These are phyloP conservation scores for Glomeris maerens DNA, from an alignment of 1,140 invertebrate species.

Conservation along the genomic window DNA sequence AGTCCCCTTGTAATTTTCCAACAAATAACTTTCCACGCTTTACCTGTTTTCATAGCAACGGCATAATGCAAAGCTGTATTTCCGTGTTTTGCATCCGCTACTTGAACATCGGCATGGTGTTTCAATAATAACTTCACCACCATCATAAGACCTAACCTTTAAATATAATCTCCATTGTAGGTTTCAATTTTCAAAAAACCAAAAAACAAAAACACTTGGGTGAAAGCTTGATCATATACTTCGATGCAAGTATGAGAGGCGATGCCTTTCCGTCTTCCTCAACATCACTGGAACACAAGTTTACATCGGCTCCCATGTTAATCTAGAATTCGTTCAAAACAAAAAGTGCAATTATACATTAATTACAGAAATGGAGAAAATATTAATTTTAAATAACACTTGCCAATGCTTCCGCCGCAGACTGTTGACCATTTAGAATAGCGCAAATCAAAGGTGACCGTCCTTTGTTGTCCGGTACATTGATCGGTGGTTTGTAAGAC, in stretches of 20 bases:
- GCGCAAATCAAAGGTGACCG: conserved; percentile 26
- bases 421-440: conserved; percentile 20
- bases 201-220: not conserved
- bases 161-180: not conserved
- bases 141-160: conserved; percentile 9
- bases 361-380: conserved; percentile 5
- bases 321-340: conserved; percentile 20
- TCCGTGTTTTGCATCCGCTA: conserved; percentile 17
- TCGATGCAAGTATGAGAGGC: conserved; percentile 22
- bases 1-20: too few species aligned
- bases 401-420: conserved; percentile 25
- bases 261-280: conserved; percentile 15
- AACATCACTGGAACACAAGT: conserved; percentile 20
- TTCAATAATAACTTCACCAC: conserved; percentile 9
- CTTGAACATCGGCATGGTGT: conserved; percentile 18
- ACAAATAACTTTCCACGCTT: too few species aligned
- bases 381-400: conserved; percentile 16
- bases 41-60: conserved; percentile 9
- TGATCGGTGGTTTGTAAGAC: conserved; percentile 24
- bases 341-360: conserved; percentile 1
- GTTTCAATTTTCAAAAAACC: not conserved
- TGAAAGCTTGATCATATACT: conserved; percentile 21
- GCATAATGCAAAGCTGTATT: conserved; percentile 26
- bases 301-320: conserved; percentile 27
- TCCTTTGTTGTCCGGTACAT: conserved; percentile 22